phyloP scores from a whole-genome alignment of 2,888 invertebrate species.

The Atethmia centrago region DNA sequence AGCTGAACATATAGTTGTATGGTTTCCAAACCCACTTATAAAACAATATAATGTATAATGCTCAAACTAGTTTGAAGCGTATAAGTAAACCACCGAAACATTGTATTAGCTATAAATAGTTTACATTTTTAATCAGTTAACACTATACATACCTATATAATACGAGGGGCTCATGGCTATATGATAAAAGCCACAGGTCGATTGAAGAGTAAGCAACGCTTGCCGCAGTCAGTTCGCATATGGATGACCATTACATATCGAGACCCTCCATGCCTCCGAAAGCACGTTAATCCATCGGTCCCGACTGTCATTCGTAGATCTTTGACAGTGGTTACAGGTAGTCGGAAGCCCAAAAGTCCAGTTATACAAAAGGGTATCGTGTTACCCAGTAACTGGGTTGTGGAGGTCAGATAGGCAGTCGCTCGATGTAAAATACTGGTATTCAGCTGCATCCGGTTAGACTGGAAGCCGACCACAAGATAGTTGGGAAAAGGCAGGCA shows the following conservation, averaged over 20 bases:
- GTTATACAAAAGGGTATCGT: not conserved
- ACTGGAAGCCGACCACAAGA: too few species aligned
- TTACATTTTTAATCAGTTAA: too few species aligned
- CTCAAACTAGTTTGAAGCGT: not conserved
- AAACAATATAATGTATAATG: not conserved
- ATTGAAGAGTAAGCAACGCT: not conserved
- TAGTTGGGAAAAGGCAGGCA: too few species aligned
- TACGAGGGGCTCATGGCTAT: not conserved
- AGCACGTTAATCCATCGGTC: too few species aligned
- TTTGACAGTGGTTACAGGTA: not conserved
- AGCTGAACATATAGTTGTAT: not conserved
- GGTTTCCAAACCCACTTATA: not conserved
- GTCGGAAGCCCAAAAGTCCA: not conserved
- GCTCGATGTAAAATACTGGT: too few species aligned
- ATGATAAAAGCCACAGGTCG: not conserved
- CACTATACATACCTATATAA: not conserved
- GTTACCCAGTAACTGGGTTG: not conserved
- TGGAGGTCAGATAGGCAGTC: not conserved
- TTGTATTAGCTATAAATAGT: not conserved
- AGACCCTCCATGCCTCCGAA: not conserved
- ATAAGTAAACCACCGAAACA: not conserved
- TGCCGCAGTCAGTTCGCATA: not conserved
- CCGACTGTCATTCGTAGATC: not conserved
- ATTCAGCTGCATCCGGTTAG: too few species aligned
- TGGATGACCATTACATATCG: not conserved